These are phyloP conservation scores for Serinus canaria DNA, from an alignment of 2,113 vertebrate genomes.

Conservation along the genomic window DNA sequence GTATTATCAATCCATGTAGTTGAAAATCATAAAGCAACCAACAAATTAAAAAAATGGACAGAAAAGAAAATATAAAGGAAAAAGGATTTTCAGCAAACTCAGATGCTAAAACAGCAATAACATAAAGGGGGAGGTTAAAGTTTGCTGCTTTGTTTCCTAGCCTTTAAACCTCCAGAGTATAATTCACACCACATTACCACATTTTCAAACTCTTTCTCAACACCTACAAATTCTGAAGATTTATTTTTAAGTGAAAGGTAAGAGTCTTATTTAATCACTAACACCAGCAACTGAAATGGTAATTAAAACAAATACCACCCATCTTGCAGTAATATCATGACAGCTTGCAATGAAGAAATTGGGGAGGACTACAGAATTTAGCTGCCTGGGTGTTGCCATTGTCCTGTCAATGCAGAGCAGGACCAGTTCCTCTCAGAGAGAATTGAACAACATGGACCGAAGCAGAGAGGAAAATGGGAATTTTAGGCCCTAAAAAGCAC, in stretches of 20 bases:
- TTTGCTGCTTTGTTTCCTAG: background rate
- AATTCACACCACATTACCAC: background rate
- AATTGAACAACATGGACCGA: background rate
- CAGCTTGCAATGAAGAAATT: background rate
- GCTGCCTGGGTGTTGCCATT: background rate
- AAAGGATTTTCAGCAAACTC: background rate
- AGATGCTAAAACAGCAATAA: background rate
- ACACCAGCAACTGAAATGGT: background rate
- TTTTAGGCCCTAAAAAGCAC: background rate
- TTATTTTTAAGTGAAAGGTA: constrained; percentile 32
- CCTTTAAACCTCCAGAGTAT: background rate
- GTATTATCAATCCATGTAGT: background rate
- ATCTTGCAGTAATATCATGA: background rate
- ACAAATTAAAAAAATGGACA: background rate
- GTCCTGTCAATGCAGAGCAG: background rate
- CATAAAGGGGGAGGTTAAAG: background rate
- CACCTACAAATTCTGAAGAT: constrained; percentile 5
- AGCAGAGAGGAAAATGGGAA: background rate
- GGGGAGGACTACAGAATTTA: background rate
- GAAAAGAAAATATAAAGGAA: background rate
- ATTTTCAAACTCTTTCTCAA: constrained; percentile 17
- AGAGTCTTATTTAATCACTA: background rate
- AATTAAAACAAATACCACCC: background rate
- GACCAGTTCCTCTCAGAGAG: background rate
- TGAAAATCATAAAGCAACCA: background rate